phyloP scores from a whole-genome alignment of 2,797 vertebrate genomes.

The Paguma larvata region DNA sequence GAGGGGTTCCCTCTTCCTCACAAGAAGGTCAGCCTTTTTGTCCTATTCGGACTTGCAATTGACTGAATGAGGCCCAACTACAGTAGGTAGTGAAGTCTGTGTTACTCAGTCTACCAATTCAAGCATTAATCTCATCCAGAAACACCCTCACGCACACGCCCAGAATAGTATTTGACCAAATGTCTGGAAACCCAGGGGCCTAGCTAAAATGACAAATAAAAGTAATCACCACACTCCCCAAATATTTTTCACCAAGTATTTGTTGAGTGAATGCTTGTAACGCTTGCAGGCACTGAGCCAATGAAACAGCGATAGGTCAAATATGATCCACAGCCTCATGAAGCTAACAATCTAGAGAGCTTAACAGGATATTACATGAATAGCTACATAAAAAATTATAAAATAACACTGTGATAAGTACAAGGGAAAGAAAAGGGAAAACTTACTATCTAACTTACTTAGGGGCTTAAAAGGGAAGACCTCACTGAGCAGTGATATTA shows the following conservation, averaged over 20 bases:
- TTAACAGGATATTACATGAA: background rate
- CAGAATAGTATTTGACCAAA: background rate
- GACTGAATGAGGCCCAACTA: background rate
- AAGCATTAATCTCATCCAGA: background rate
- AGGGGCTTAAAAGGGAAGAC: background rate
- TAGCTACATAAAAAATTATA: background rate
- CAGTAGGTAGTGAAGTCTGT: background rate
- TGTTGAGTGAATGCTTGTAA: background rate
- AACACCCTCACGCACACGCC: background rate
- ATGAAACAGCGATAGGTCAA: background rate
- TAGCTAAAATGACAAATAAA: background rate
- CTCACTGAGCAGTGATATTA: background rate
- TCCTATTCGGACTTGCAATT: background rate
- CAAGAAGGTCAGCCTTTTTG: background rate
- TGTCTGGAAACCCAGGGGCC: background rate
- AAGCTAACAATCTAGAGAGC: background rate
- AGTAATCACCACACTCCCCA: background rate
- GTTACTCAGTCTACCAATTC: background rate
- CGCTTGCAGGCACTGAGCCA: background rate
- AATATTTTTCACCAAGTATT: constrained; percentile 35
- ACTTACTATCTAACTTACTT: background rate
- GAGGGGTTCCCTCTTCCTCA: background rate
- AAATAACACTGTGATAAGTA: constrained; percentile 1
- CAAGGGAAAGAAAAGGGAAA: background rate
- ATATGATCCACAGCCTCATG: background rate